Base-by-base conservation (phyloP, 2,888 invertebrate genomes). In the Platycnemis pennipes region DNA sequence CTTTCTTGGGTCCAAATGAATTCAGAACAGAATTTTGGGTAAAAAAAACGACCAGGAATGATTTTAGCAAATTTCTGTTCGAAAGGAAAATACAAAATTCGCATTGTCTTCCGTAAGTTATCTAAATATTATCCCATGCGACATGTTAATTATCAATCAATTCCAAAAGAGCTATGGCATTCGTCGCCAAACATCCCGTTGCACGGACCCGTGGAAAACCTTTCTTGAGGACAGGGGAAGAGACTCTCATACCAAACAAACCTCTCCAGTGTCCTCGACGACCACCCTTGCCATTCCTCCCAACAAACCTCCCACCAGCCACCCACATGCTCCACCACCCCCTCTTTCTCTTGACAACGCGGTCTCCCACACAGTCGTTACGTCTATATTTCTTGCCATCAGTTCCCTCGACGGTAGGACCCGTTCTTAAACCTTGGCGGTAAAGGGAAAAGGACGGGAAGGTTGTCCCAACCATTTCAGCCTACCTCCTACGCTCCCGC, bases 341-440 rank as follows among this genome's bases (percentile, higher is more conserved):
- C 5, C 45, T 26, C 16, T 8, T 87, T n/a, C 26, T n/a, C 87
- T 46, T 44, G 87, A 87, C 87, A 87, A 87, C 45, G 87, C 87
- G 87, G 87, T 87, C 87, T 89, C 89, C 91, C 91, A 91, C 91
- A 91, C 91, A 69, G 44, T 63, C 63, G 63, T 91, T 91, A 91
- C 91, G 91, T 91, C 91, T 91, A 63, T 91, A 91, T 91, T 91
- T 91, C 91, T 89, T 53, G 56, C 89, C 89, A 77, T 77, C 77
- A 77, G 77, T 91, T 69, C 42, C 44, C 91, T 45, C 63, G 77
- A 77, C 69, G 91, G 91, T 63, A 91, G 91, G 91, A 56, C 44
- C 44, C 63, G 63, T 87, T 87, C 87, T 87, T 45, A 44, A 44
- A 37, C 77, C 77, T 77, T 13, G 77, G 31, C 77, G 77, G 77